These are phyloP conservation scores for Typhlichthys eigenmanni DNA, from an alignment of 2,797 vertebrate species.

Conservation along the genomic window DNA sequence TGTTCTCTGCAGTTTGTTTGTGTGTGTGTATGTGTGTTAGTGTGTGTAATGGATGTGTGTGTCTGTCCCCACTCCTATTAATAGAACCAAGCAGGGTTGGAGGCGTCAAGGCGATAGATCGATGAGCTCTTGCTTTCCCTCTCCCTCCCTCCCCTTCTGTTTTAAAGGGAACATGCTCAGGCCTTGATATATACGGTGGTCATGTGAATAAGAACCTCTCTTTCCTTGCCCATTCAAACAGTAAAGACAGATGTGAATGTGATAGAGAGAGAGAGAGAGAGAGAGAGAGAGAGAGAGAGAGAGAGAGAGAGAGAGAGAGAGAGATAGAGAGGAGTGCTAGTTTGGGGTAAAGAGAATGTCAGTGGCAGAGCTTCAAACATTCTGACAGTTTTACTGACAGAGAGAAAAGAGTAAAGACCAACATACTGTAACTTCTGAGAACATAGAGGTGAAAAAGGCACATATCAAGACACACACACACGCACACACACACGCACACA, in stretches of 20 bases:
- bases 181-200: too few species aligned
- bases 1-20: background rate
- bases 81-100: slow-evolving; percentile 61
- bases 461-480: background rate
- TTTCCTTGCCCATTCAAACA: slow-evolving; percentile 39
- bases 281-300: slow-evolving; percentile 25
- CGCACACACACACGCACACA: background rate
- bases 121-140: slow-evolving; percentile 27
- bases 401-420: background rate
- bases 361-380: background rate
- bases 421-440: background rate
- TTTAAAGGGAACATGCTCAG: too few species aligned
- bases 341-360: background rate
- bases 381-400: background rate
- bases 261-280: slow-evolving; percentile 15
- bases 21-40: slow-evolving; percentile 10
- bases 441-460: background rate
- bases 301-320: slow-evolving; percentile 46
- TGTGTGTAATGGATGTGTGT: slow-evolving; percentile 61
- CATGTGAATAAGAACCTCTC: slow-evolving; percentile 5
- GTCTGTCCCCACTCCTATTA: slow-evolving; percentile 69
- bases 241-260: slow-evolving; percentile 53
- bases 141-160: slow-evolving; percentile 19
- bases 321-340: background rate
- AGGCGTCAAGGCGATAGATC: slow-evolving; percentile 56